Evolutionary conservation across 1,140 invertebrate genomes (phyloP), one percentile per base, ranked within the genome.

Genomic region (Drosophila arizonae): DNA sequence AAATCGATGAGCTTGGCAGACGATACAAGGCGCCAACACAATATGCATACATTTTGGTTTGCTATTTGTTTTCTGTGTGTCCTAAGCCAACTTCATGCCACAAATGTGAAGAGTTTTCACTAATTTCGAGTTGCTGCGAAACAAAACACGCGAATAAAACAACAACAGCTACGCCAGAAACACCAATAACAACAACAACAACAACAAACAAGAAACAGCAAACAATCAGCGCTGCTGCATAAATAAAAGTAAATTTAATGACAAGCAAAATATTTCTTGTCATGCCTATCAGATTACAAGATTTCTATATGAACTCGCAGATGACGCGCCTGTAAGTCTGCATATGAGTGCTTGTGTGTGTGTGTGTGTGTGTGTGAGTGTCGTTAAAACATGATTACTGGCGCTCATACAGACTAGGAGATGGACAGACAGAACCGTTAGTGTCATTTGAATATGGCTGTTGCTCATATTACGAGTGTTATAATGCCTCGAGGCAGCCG

Each of bases 201-300:
- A 71, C 81, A 81, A 82, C 33, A 77, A 81, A 48, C 51, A 77
- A n/a, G n/a, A n/a, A 81, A 48, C 51, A 28, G 61, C 55, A 63
- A 71, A 71, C 81, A 81, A 88, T 87, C 81, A 80, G 79, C 80
- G 75, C 71, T 74, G 84, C 84, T 87, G 84, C 84, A 87, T 87
- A 87, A 87, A 87, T 87, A 87, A 87, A 87, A 87, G 84, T 87
- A 87, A 87, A 87, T 87, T 88, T 88, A 87, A 87, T 87, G 84
- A 87, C 84, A 87, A 87, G 84, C 84, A 87, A 87, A 86, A 88
- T 88, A 88, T 87, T 87, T 87, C 84, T 87, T 87, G 84, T 87
- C 84, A 87, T 87, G 84, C 84, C 84, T 87, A 87, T 87, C 84
- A 87, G 84, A 87, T 87, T 87, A 87, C 84, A 87, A 87, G 84